These are phyloP conservation scores for Autographa pulchrina DNA, from an alignment of 2,888 invertebrate genomes.

Conservation along the genomic window DNA sequence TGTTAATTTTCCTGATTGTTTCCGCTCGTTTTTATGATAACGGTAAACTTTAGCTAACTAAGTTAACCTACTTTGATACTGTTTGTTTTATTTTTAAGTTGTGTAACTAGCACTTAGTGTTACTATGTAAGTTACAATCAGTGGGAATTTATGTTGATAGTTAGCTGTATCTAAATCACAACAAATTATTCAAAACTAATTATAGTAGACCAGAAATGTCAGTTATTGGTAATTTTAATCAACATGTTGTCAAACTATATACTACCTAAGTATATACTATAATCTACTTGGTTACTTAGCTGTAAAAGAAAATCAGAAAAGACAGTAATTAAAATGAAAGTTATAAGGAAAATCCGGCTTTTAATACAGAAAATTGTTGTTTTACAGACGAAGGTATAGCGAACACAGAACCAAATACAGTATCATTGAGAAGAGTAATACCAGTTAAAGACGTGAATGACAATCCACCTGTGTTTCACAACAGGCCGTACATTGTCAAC, in stretches of 20 bases:
- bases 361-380: background rate
- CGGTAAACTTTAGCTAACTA: constrained; percentile 10
- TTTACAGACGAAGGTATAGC: constrained; percentile 91
- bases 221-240: too few relatives aligned
- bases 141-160: background rate
- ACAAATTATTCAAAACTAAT: too few relatives aligned
- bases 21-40: constrained; percentile 19
- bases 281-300: too few relatives aligned
- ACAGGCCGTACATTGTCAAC: constrained; percentile 92
- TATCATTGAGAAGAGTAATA: constrained; percentile 93
- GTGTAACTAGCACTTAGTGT: background rate
- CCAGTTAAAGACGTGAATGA: constrained; percentile 95
- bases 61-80: background rate
- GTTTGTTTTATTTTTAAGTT: background rate
- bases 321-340: too few relatives aligned
- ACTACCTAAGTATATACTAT: too few relatives aligned
- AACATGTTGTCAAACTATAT: too few relatives aligned
- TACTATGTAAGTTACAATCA: background rate
- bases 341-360: too few relatives aligned
- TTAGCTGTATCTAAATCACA: background rate
- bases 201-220: too few relatives aligned
- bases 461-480: constrained; percentile 93
- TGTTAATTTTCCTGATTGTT: constrained; percentile 43
- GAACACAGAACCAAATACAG: constrained; percentile 93
- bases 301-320: too few relatives aligned